phyloP scores from a whole-genome alignment of 2,113 vertebrate species.

The Urocolius indicus region DNA sequence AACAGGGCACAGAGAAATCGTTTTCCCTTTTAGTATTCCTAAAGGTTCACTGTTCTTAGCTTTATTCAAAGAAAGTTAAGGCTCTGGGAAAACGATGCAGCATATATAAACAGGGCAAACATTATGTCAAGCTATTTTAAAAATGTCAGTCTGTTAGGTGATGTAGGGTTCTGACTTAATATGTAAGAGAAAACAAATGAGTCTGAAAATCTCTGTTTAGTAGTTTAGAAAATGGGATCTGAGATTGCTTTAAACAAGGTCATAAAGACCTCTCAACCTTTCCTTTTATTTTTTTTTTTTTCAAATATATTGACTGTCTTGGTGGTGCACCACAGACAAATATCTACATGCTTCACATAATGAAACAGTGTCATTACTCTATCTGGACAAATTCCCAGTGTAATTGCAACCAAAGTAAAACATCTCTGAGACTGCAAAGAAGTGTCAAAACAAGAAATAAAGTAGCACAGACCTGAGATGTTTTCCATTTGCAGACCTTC shows the following conservation, averaged over 20 bases:
- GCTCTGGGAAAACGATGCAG: not conserved
- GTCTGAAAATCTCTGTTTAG: constrained; percentile 55
- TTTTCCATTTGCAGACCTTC: constrained; percentile 71
- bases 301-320: constrained; percentile 38
- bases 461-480: constrained; percentile 46
- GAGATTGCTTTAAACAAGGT: constrained; percentile 72
- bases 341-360: constrained; percentile 74
- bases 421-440: constrained; percentile 1
- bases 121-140: constrained; percentile 7
- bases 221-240: constrained; percentile 69
- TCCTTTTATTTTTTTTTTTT: constrained; percentile 41
- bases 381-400: constrained; percentile 66
- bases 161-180: constrained; percentile 38
- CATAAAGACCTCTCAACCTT: constrained; percentile 68
- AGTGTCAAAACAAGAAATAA: constrained; percentile 68
- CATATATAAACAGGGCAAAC: not conserved
- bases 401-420: constrained; percentile 68
- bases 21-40: constrained; percentile 33
- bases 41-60: constrained; percentile 9
- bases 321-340: constrained; percentile 54
- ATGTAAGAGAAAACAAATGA: constrained; percentile 63
- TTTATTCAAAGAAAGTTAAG: constrained; percentile 25
- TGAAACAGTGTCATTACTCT: constrained; percentile 63
- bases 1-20: not conserved
- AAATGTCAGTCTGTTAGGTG: not conserved